Evolutionary conservation across 2,888 invertebrate genomes (phyloP).

Genomic region (Conistra vaccinii): DNA sequence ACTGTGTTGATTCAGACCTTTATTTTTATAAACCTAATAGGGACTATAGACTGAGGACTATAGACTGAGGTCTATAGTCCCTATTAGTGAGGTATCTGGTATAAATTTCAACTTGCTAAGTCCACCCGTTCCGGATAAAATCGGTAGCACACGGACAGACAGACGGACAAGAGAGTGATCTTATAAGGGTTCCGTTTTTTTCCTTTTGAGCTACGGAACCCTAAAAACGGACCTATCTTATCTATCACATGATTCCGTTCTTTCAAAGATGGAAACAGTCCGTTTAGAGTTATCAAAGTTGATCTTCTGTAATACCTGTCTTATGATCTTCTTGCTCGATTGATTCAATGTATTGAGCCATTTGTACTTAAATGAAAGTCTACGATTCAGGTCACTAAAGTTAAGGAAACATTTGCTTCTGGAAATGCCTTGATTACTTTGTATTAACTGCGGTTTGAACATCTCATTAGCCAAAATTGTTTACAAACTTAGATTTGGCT

Average conservation of each 20-base stretch:
- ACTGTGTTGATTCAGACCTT: no score
- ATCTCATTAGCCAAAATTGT: conserved; percentile 5
- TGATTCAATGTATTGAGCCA: conserved; percentile 47
- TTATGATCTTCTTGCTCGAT: conserved; percentile 18
- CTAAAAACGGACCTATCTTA: no score
- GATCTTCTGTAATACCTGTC: conserved; percentile 14
- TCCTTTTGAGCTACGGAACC: no score
- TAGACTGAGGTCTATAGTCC: no score
- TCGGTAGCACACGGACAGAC: no score
- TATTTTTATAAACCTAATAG: no score
- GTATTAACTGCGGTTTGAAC: neutral
- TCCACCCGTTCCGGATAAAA: no score
- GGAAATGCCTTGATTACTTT: conserved; percentile 32
- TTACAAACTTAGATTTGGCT: neutral
- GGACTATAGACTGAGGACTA: no score
- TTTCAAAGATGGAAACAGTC: neutral
- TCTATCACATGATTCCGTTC: neutral
- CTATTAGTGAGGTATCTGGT: no score
- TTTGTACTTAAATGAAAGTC: conserved; percentile 42
- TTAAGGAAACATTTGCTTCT: conserved; percentile 32
- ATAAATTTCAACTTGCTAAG: no score
- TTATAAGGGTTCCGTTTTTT: no score
- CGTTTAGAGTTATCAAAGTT: neutral
- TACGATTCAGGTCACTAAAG: conserved; percentile 18
- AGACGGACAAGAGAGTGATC: no score